phyloP scores from a whole-genome alignment of 1,140 invertebrate species.

The Musca vetustissima region DNA sequence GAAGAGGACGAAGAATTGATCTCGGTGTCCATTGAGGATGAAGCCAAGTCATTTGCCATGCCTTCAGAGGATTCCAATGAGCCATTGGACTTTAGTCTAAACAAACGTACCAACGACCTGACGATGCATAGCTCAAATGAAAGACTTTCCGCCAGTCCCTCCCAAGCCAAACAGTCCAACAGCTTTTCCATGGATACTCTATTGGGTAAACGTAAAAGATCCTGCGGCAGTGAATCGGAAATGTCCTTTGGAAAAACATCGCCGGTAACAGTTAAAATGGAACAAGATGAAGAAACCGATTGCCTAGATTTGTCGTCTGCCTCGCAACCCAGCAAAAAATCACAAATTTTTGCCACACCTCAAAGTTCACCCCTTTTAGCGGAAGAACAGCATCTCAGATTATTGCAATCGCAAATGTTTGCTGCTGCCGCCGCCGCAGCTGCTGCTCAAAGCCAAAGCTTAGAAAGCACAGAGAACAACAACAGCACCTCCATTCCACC shows the following conservation, averaged over 20 bases:
- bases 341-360: neutral
- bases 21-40: slow-evolving; percentile 26
- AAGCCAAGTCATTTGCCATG: neutral
- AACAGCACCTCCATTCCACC: slow-evolving; percentile 1
- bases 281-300: slow-evolving; percentile 27
- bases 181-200: slow-evolving; percentile 48
- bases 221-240: slow-evolving; percentile 11
- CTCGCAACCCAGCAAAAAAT: slow-evolving; percentile 22
- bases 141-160: slow-evolving; percentile 23
- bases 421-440: slow-evolving; percentile 46
- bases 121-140: neutral
- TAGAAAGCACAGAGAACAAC: slow-evolving; percentile 1
- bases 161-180: slow-evolving; percentile 17
- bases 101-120: slow-evolving; percentile 37
- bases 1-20: slow-evolving; percentile 28
- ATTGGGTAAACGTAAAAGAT: slow-evolving; percentile 44
- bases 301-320: slow-evolving; percentile 33
- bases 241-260: slow-evolving; percentile 16
- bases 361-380: neutral
- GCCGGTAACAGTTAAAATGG: slow-evolving; percentile 40
- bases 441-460: slow-evolving; percentile 31
- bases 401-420: slow-evolving; percentile 52
- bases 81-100: slow-evolving; percentile 48
- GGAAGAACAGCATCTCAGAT: slow-evolving; percentile 42
- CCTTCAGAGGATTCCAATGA: slow-evolving; percentile 31